Base-by-base conservation (phyloP, 2,797 vertebrate genomes). In the Oreochromis grahami region DNA sequence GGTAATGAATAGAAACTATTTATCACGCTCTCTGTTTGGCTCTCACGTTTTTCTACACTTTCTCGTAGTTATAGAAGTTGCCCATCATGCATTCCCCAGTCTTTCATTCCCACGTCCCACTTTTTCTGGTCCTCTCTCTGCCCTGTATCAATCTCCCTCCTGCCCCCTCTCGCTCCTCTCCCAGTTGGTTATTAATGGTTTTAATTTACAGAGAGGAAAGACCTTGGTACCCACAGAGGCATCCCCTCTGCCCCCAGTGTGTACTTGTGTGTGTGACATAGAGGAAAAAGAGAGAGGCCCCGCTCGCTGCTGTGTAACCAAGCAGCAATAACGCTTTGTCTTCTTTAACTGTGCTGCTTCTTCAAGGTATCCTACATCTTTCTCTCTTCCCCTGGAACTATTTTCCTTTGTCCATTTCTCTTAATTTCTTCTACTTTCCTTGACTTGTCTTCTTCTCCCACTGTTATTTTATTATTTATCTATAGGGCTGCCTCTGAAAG, bases 121-220 rank as follows among this genome's bases (percentile, higher is more conserved):
- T 79, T 79, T 84, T 83, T 70, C 65, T 77, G 51, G 65, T 68
- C 15, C 48, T 79, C 80, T 80, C 63, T 72, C 65, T 43, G 4
- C 58, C 80, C 78, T 86, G 85, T n/a, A 88, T 88, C 89, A 76
- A 80, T 89, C 78, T 85, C 87, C 76, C 81, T 77, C 84, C 84
- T 79, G 68, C 58, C 50, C 87, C 53, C 41, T 56, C 79, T 78
- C 88, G 32, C 88, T 77, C 53, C 60, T 92, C 87, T 93, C 94
- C 94, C 93, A 91, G 91, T 95, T 94, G 92, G 91, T 97, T 98
- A 98, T 97, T 98, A 98, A 98, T 97, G 91, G 95, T 96, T 98
- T 98, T 98, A 97, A 98, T 98, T 98, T 98, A 97, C 96, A 93
- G 95, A 85, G 89, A 95, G 92, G 87, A 87, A 88, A 83, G 96